Conservation (phyloP, 1,140 invertebrate genomes). For the Procambarus virginalis region DNA sequence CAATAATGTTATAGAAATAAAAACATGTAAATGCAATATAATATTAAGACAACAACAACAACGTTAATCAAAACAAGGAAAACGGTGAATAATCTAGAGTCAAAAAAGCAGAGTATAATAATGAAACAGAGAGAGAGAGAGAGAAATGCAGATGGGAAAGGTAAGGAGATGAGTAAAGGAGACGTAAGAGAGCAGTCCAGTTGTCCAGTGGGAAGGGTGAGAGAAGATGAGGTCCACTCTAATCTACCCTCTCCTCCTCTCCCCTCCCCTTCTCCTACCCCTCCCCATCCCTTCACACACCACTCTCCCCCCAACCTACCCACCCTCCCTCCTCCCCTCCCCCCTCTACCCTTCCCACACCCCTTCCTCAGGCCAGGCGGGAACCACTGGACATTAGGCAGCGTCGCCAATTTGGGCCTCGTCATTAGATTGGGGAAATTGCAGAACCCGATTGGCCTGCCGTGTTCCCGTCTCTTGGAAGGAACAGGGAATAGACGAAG, state of each 20-base stretch:
- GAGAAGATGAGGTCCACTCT: neutral
- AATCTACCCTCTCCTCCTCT: neutral
- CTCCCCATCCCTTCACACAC: no score
- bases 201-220: neutral
- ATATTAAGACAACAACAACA: neutral
- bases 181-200: neutral
- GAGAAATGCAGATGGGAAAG: neutral
- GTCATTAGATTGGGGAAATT: constrained; percentile 26
- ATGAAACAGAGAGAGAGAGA: neutral
- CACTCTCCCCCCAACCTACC: neutral
- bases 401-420: constrained; percentile 48
- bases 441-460: constrained; percentile 36
- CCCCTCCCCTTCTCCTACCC: no score
- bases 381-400: constrained; percentile 33
- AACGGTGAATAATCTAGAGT: neutral
- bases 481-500: neutral
- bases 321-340: neutral
- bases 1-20: neutral
- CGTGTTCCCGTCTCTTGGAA: neutral
- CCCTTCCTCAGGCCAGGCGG: neutral
- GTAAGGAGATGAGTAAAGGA: neutral
- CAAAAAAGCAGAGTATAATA: neutral
- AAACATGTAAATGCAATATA: no score
- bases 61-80: neutral
- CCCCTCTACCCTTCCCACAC: no score